Evolutionary conservation across 2,113 vertebrate genomes (phyloP).

Genomic region (Isurus oxyrinchus): DNA sequence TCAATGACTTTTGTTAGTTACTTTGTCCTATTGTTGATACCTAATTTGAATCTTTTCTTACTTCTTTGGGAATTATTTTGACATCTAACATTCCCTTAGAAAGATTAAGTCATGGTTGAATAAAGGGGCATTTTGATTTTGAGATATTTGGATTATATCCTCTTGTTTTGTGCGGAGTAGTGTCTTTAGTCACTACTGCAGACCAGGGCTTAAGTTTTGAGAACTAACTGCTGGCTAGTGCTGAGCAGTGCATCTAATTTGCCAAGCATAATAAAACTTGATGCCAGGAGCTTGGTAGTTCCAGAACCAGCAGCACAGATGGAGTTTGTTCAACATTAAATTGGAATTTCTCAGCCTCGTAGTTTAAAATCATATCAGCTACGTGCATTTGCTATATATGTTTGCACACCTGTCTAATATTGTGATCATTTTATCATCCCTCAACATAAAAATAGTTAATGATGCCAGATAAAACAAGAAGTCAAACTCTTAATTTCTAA

Average conservation of each 20-base stretch:
- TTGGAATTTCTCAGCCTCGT: constrained; percentile 3
- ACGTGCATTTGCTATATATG: background rate
- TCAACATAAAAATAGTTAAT: background rate
- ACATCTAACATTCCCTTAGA: background rate
- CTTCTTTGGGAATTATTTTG: background rate
- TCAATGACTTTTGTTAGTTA: background rate
- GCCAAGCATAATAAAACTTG: constrained; percentile 10
- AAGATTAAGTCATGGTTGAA: background rate
- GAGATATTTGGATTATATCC: background rate
- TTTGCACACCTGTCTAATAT: constrained; percentile 14
- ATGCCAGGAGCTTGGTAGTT: constrained; percentile 1
- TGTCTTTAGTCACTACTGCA: background rate
- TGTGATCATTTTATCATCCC: background rate
- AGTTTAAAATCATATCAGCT: background rate
- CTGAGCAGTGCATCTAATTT: constrained; percentile 26
- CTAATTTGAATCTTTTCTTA: background rate
- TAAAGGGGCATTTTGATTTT: constrained; percentile 9
- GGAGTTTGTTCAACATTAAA: constrained; percentile 20
- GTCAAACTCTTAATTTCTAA: background rate
- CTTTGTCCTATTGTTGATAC: background rate
- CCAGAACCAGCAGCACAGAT: constrained; percentile 3
- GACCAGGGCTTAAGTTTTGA: background rate
- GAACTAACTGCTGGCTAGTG: background rate
- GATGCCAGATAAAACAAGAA: background rate
- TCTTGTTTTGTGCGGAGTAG: background rate